These are phyloP conservation scores for Peromyscus melanophrys DNA, from an alignment of 2,797 vertebrate genomes.

Conservation along the genomic window DNA sequence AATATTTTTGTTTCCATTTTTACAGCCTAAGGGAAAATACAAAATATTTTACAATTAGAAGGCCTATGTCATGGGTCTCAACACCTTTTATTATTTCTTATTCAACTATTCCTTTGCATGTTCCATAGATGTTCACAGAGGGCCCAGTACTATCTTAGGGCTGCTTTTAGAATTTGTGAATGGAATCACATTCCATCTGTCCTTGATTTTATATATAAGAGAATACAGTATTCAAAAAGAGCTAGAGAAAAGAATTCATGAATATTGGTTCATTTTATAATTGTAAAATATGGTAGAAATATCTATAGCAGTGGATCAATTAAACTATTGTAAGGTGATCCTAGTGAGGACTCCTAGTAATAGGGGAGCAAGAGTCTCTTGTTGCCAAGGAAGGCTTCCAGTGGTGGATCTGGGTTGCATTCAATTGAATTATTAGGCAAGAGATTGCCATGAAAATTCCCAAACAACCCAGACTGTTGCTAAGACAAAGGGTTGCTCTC, in stretches of 20 bases:
- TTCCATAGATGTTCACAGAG: background rate
- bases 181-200: background rate
- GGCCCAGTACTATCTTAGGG: background rate
- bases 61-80: background rate
- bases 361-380: background rate
- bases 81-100: background rate
- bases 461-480: background rate
- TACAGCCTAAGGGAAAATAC: background rate
- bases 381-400: background rate
- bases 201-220: background rate
- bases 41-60: conserved; percentile 37
- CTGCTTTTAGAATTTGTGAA: conserved; percentile 18
- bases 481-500: background rate
- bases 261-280: background rate
- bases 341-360: background rate
- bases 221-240: background rate
- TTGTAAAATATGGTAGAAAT: conserved; percentile 1
- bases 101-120: too few relatives aligned
- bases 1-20: conserved; percentile 37
- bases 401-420: background rate
- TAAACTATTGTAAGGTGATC: conserved; percentile 15
- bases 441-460: too few relatives aligned
- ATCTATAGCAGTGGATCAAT: background rate
- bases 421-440: background rate
- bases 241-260: background rate